phyloP scores from a whole-genome alignment of 2,888 invertebrate genomes.

The Eilema depressum region DNA sequence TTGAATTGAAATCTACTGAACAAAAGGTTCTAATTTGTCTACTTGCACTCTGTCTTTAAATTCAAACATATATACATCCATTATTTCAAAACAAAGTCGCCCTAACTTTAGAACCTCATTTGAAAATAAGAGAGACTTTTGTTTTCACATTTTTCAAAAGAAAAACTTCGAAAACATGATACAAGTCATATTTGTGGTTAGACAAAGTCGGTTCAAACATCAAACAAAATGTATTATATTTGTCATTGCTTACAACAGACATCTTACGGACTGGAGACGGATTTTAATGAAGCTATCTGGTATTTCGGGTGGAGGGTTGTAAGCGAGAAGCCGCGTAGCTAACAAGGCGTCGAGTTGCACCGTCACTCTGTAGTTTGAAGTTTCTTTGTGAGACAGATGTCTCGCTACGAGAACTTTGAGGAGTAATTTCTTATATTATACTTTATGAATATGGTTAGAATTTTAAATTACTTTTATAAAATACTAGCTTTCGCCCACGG shows the following conservation, averaged over 20 bases:
- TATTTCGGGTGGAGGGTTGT: constrained; percentile 22
- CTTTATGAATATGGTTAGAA: neutral
- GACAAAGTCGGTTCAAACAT: neutral
- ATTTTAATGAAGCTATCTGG: constrained; percentile 26
- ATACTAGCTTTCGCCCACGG: neutral
- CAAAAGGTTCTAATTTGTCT: no score
- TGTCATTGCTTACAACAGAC: neutral
- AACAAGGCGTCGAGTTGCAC: constrained; percentile 28
- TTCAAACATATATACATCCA: neutral
- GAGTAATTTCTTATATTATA: neutral
- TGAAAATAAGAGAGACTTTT: no score
- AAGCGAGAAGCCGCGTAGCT: constrained; percentile 20
- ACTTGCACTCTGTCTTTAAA: neutral
- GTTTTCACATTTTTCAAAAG: neutral
- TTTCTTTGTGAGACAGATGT: constrained; percentile 25
- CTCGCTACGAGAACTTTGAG: constrained; percentile 7
- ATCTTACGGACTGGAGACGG: neutral
- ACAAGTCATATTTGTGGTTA: neutral
- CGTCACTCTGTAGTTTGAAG: constrained; percentile 22
- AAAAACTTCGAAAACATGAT: neutral
- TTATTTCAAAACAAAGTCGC: neutral
- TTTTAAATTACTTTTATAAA: constrained; percentile 3
- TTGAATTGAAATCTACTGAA: no score
- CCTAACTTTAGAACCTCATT: neutral
- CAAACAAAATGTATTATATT: constrained; percentile 6